Conservation (phyloP, 1,140 invertebrate species). For the Thereuonema tuberculata region DNA sequence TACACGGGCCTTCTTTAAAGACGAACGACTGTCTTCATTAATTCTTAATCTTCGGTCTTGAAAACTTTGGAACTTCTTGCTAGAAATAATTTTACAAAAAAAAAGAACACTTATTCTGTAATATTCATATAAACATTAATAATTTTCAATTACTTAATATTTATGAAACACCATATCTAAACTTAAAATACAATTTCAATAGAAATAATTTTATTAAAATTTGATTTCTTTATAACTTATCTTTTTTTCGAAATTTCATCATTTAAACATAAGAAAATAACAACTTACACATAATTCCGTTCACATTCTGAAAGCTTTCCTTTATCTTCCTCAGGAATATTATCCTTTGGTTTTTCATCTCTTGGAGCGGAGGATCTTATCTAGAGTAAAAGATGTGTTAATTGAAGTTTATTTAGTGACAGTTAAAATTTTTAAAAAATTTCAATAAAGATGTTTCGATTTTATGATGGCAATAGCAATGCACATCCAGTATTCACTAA, state of each 20-base stretch:
- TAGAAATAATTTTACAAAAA: slow-evolving; percentile 40
- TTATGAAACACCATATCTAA: not conserved
- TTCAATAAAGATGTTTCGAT: no score
- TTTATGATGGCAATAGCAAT: no score
- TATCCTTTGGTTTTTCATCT: slow-evolving; percentile 42
- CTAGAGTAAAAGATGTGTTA: no score
- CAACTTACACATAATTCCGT: slow-evolving; percentile 91
- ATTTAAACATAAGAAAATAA: slow-evolving; percentile 35
- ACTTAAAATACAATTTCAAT: no score
- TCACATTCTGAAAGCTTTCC: slow-evolving; percentile 71
- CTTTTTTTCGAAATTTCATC: no score
- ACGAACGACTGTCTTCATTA: slow-evolving; percentile 48
- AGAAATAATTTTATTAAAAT: no score
- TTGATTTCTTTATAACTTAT: no score
- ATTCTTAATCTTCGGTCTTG: slow-evolving; percentile 82
- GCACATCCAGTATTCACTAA: no score
- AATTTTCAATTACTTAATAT: not conserved
- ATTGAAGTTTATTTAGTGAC: no score
- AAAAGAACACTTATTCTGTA: slow-evolving; percentile 12
- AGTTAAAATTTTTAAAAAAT: no score
- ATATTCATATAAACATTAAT: no score
- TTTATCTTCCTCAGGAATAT: slow-evolving; percentile 65
- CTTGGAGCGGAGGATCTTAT: not conserved
- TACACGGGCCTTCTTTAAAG: slow-evolving; percentile 60
- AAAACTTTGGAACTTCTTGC: slow-evolving; percentile 93